phyloP scores from a whole-genome alignment of 2,888 invertebrate genomes.

The Drosophila algonquin region DNA sequence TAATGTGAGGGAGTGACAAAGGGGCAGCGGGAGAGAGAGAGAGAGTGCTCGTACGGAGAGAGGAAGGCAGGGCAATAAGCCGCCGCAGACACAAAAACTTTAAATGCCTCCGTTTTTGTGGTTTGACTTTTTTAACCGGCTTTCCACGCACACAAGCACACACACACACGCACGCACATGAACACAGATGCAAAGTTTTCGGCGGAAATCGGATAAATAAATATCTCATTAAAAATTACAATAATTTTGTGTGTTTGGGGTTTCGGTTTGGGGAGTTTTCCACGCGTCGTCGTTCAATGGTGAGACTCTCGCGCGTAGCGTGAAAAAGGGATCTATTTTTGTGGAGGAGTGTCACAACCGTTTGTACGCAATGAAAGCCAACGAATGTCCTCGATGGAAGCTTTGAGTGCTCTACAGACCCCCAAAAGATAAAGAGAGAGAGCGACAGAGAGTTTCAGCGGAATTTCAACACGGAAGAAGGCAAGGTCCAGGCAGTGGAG shows the following conservation, averaged over 20 bases:
- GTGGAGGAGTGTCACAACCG: slow-evolving; percentile 78
- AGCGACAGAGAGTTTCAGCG: slow-evolving; percentile 26
- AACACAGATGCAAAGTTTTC: slow-evolving; percentile 3
- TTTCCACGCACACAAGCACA: slow-evolving; percentile 7
- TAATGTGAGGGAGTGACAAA: slow-evolving; percentile 13
- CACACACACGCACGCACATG: slow-evolving; percentile 15
- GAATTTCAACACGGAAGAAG: slow-evolving; percentile 66
- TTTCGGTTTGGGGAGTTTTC: slow-evolving; percentile 16
- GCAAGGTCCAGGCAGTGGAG: slow-evolving; percentile 43
- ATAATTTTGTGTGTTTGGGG: slow-evolving; percentile 35
- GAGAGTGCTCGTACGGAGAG: slow-evolving; percentile 2
- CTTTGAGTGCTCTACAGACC: slow-evolving; percentile 45
- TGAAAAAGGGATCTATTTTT: slow-evolving; percentile 25
- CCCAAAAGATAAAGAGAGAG: slow-evolving; percentile 20
- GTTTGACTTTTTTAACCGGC: slow-evolving; percentile 55
- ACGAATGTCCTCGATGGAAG: slow-evolving; percentile 75
- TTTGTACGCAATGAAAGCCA: slow-evolving; percentile 77
- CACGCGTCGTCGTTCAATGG: slow-evolving; percentile 58
- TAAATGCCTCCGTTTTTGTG: slow-evolving; percentile 66
- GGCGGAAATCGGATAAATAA: not conserved
- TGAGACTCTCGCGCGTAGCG: slow-evolving; percentile 19
- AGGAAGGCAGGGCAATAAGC: slow-evolving; percentile 61
- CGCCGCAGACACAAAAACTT: slow-evolving; percentile 70
- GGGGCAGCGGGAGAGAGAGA: not conserved
- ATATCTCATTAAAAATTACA: slow-evolving; percentile 46